Evolutionary conservation across 2,888 invertebrate genomes (phyloP).

Genomic region (Dysmachus trigonus): DNA sequence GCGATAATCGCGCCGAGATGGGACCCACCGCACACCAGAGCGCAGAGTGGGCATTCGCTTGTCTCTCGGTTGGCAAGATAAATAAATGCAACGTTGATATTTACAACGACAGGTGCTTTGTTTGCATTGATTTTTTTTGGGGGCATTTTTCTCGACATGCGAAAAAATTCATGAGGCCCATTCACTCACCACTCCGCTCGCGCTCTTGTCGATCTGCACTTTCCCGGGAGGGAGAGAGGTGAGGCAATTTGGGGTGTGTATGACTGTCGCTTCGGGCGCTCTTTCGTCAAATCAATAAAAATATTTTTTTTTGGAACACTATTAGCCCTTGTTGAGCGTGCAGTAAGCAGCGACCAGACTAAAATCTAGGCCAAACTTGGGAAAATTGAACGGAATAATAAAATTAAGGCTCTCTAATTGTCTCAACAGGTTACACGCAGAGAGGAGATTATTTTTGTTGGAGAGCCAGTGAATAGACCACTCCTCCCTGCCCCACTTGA

Average conservation of each 20-base stretch:
- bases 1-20: conserved; percentile 35
- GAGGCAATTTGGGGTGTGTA: not conserved
- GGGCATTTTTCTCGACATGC: not conserved
- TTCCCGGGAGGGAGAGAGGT: not conserved
- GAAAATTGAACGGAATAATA: not conserved
- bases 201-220: not conserved
- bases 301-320: not conserved
- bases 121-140: not conserved
- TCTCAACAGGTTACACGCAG: not conserved
- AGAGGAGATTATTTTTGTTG: not conserved
- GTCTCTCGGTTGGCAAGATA: not conserved
- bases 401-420: not conserved
- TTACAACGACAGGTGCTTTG: not conserved
- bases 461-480: not conserved
- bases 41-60: not conserved
- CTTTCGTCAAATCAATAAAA: not conserved
- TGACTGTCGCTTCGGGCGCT: not conserved
- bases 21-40: too few species aligned
- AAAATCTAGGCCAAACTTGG: not conserved
- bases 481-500: too few species aligned
- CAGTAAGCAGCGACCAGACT: not conserved
- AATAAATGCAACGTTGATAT: not conserved
- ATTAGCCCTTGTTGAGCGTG: not conserved
- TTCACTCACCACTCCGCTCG: not conserved
- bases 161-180: not conserved